Conservation (phyloP, 2,113 vertebrate genomes). For the Chascanopsetta lugubris region DNA sequence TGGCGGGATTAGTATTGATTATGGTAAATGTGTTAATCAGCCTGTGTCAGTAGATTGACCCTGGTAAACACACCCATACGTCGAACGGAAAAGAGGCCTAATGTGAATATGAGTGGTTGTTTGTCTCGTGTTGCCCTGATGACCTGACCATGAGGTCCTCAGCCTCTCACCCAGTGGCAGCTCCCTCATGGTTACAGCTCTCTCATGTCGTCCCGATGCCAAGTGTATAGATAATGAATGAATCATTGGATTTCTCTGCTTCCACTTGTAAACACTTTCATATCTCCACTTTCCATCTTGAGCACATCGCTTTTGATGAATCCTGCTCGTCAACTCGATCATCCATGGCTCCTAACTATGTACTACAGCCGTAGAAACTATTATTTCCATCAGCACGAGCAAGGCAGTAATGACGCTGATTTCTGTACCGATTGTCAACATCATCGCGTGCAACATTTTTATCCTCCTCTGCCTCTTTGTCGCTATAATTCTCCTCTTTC, state of each 20-base stretch:
- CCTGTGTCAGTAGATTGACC: too few species aligned
- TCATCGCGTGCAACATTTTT: slow-evolving; percentile 40
- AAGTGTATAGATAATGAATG: not conserved
- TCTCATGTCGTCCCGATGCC: too few species aligned
- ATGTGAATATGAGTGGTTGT: too few species aligned
- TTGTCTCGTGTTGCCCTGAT: not conserved
- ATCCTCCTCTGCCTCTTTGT: slow-evolving; percentile 32
- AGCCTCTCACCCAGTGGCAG: not conserved
- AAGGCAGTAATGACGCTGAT: slow-evolving; percentile 40
- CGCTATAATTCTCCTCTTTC: slow-evolving; percentile 34
- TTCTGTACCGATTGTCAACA: slow-evolving; percentile 44
- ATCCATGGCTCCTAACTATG: not conserved
- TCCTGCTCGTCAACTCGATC: slow-evolving; percentile 13
- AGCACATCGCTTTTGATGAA: slow-evolving; percentile 19
- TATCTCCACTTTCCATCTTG: slow-evolving; percentile 6
- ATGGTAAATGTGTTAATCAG: too few species aligned
- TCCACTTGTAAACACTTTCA: not conserved
- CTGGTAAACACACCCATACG: too few species aligned
- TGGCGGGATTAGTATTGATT: too few species aligned
- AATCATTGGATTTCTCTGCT: slow-evolving; percentile 3
- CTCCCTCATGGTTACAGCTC: not conserved
- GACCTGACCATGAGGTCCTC: too few species aligned
- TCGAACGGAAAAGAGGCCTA: too few species aligned
- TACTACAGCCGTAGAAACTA: slow-evolving; percentile 19
- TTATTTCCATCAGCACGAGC: slow-evolving; percentile 58